Evolutionary conservation across 2,797 vertebrate species (phyloP).

Genomic region (Danio albolineatus): DNA sequence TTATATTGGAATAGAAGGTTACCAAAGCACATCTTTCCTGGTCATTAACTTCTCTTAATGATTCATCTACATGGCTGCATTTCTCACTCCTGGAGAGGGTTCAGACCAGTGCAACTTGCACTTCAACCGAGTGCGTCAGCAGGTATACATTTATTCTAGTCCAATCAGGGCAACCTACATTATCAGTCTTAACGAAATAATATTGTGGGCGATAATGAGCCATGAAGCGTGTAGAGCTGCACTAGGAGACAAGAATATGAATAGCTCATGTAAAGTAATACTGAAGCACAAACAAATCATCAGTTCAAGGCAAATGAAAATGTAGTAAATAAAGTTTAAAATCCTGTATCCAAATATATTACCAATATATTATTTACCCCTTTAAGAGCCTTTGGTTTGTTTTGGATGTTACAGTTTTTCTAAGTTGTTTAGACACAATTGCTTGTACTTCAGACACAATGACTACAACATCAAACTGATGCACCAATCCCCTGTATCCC

Average conservation of each 20-base stretch:
- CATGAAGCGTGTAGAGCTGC: not conserved
- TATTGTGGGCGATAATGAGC: not conserved
- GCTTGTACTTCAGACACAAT: no score
- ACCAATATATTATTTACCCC: no score
- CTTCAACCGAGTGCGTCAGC: not conserved
- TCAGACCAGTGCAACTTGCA: not conserved
- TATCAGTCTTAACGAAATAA: not conserved
- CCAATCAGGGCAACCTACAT: not conserved
- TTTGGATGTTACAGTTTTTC: no score
- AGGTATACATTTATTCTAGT: not conserved
- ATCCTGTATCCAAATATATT: no score
- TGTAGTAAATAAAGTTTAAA: no score
- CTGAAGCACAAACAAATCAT: no score
- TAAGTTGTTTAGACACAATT: no score
- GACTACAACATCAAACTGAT: no score
- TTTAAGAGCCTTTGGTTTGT: no score
- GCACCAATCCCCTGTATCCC: no score
- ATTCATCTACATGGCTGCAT: slow-evolving; percentile 28
- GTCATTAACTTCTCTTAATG: slow-evolving; percentile 45
- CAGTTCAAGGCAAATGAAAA: no score
- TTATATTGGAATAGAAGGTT: slow-evolving; percentile 2
- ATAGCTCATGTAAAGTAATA: no score
- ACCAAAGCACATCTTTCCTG: slow-evolving; percentile 23
- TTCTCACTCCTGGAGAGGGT: slow-evolving; percentile 30
- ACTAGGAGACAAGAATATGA: not conserved